Evolutionary conservation across 2,888 invertebrate species (phyloP).

Genomic region (Euplexia lucipara): DNA sequence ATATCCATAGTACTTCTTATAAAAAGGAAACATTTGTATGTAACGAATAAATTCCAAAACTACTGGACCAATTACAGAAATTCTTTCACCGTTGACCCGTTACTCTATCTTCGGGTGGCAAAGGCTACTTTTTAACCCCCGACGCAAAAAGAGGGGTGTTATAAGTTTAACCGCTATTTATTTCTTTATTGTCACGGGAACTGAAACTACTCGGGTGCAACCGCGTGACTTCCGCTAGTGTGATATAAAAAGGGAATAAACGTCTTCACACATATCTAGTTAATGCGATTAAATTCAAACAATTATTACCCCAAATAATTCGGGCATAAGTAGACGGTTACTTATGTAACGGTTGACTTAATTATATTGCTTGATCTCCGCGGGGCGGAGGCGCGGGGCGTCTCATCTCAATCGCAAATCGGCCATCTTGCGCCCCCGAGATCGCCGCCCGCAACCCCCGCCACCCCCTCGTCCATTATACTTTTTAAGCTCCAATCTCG

Average conservation of each 20-base stretch:
- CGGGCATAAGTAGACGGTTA: slow-evolving; percentile 68
- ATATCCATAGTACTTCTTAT: no score
- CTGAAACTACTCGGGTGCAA: no score
- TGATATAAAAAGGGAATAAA: slow-evolving; percentile 3
- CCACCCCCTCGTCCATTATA: slow-evolving; percentile 92
- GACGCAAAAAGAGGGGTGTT: no score
- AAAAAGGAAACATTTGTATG: no score
- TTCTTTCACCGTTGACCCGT: no score
- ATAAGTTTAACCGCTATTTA: no score
- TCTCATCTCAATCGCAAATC: slow-evolving; percentile 91
- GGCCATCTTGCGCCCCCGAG: slow-evolving; percentile 90
- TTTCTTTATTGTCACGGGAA: no score
- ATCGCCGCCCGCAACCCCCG: slow-evolving; percentile 88
- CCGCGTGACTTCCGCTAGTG: no score
- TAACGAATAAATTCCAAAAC: no score
- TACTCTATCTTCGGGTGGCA: no score
- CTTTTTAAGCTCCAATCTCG: slow-evolving; percentile 94
- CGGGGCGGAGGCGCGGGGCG: slow-evolving; percentile 80
- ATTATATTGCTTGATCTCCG: slow-evolving; percentile 89
- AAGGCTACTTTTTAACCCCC: no score
- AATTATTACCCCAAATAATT: slow-evolving; percentile 48
- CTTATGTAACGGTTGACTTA: slow-evolving; percentile 83
- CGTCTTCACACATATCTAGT: slow-evolving; percentile 8
- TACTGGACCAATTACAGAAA: no score
- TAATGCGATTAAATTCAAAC: slow-evolving; percentile 46